Evolutionary conservation across 2,888 invertebrate species (phyloP).

Genomic region (Amiota minor): DNA sequence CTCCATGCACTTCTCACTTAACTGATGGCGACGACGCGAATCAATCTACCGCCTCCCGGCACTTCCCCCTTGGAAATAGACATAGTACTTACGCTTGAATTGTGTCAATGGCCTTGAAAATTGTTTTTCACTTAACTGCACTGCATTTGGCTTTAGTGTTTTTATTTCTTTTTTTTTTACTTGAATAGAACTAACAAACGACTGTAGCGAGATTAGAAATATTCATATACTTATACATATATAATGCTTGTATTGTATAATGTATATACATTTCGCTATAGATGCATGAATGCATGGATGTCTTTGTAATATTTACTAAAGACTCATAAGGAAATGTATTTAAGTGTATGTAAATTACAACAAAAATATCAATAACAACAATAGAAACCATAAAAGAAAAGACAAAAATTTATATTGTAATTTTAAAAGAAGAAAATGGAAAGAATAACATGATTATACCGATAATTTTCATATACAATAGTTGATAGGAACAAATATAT

Average conservation of each 20-base stretch:
- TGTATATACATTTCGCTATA: too few relatives aligned
- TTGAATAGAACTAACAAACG: too few relatives aligned
- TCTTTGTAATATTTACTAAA: constrained; percentile 19
- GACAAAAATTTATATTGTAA: constrained; percentile 1
- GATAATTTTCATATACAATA: background rate
- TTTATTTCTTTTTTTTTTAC: too few relatives aligned
- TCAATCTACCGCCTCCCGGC: too few relatives aligned
- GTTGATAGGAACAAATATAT: background rate
- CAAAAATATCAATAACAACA: constrained; percentile 8
- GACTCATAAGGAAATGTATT: constrained; percentile 54
- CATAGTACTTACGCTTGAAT: constrained; percentile 43
- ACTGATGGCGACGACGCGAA: too few relatives aligned
- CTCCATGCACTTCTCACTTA: constrained; percentile 50
- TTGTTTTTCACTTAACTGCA: constrained; percentile 55
- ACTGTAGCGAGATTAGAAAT: too few relatives aligned
- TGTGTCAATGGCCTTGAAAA: constrained; percentile 67
- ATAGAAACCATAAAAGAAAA: background rate
- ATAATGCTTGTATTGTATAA: too few relatives aligned
- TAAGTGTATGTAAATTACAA: constrained; percentile 30
- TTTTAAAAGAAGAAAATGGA: background rate
- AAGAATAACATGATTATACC: background rate
- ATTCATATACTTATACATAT: too few relatives aligned
- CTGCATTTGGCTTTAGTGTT: too few relatives aligned
- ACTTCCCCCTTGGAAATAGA: background rate
- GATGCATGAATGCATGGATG: background rate